Base-by-base conservation (phyloP, 2,113 vertebrate species). In the Tricholaema leucomelas region DNA sequence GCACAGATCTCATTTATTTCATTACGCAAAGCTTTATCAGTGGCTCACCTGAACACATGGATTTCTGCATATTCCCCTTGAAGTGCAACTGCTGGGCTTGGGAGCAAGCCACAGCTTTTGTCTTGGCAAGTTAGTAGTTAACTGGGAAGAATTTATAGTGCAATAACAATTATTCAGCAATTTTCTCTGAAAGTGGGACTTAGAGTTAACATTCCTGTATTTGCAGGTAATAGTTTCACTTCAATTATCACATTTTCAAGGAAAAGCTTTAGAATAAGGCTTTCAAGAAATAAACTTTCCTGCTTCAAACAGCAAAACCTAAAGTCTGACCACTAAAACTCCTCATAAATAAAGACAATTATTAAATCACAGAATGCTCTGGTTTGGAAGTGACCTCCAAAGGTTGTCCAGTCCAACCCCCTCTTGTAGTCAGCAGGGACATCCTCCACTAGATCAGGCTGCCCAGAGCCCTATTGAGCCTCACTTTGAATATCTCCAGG, bases 171-270 rank as follows among this genome's bases (percentile, higher is more conserved):
- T 73, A 82, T 82, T 92, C 74, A 65, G 30, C 30, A 85, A 13
- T 82, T 83, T 90, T 83, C 64, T 83, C 31, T 73, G 17, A 50
- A 69, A 61, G n/a, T 33, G 13, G 30, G 35, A 38, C n/a, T 58
- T 27, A 21, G 24, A 82, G 85, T 80, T 78, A 85, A 54, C 35
- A 19, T 80, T 73, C 40, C 12, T 70, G 3, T 54, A 46, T 70
- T 76, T 66, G 9, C 25, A 30, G 79, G 44, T 65, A 74, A 8
- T 63, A 79, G 13, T 70, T 87, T 5, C 8, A 7, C 36, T 75
- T 71, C n/a, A 93, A 84, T 90, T 75, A 88, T 76, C 35, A 88
- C 81, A 84, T 80, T 58, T 42, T 18, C 72, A 61, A 81, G 30
- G 85, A 92, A 92, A 95, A 90, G 10, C 13, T 64, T 75, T 75